Percentiles rank a stretch among this genome's conserved stretches.
phyloP scores from a whole-genome alignment of 2,888 invertebrate genomes.

The Autographa gamma region DNA sequence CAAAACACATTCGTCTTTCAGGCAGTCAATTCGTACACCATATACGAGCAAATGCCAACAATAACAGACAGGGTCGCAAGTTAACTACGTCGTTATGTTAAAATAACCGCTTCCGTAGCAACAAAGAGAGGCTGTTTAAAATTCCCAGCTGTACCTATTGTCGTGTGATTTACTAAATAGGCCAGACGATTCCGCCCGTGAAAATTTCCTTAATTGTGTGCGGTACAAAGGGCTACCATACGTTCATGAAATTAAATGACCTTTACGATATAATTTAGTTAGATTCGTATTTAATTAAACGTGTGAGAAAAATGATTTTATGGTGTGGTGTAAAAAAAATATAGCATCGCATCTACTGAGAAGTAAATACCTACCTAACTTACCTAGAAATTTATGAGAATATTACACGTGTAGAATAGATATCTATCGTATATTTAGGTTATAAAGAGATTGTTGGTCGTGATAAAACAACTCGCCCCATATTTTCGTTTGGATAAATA shows the following conservation, averaged over 20 bases:
- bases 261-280: neutral
- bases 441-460: neutral
- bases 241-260: conserved; percentile 37
- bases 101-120: conserved; percentile 31
- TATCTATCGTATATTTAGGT: neutral
- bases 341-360: neutral
- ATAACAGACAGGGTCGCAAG: conserved; percentile 39
- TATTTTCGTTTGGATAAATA: neutral
- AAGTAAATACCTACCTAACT: too few species aligned
- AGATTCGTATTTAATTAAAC: neutral
- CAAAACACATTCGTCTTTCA: conserved; percentile 5
- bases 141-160: conserved; percentile 44
- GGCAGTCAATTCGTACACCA: conserved; percentile 6
- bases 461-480: neutral
- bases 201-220: conserved; percentile 49
- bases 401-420: neutral
- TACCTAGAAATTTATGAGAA: neutral
- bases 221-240: conserved; percentile 28
- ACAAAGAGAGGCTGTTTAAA: conserved; percentile 41
- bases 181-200: conserved; percentile 37
- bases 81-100: conserved; percentile 34
- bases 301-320: neutral
- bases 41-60: conserved; percentile 1
- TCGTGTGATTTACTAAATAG: conserved; percentile 44
- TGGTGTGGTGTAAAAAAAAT: neutral